Evolutionary conservation across 1,140 invertebrate species (phyloP).

Genomic region (Pachypsylla venusta): DNA sequence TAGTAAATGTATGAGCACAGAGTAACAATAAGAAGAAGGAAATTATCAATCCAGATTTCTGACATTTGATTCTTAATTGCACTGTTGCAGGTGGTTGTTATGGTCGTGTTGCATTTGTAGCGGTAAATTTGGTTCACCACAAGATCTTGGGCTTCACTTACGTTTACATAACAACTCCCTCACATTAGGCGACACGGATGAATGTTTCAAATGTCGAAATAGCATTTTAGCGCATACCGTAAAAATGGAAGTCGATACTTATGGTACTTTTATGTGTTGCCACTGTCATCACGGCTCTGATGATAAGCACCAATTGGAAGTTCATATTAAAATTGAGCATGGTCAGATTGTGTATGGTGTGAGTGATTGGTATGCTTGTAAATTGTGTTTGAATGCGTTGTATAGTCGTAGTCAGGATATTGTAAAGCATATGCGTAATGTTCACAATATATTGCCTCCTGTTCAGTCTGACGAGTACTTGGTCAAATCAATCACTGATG

Average conservation of each 20-base stretch:
- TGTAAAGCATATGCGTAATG: slow-evolving; percentile 4
- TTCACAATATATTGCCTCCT: background rate
- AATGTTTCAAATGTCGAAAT: background rate
- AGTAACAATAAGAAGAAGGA: no score
- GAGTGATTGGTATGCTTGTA: slow-evolving; percentile 4
- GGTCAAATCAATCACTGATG: background rate
- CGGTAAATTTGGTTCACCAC: slow-evolving; percentile 2
- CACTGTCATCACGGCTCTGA: background rate
- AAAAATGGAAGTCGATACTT: background rate
- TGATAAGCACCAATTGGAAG: background rate
- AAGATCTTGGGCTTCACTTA: slow-evolving; percentile 1
- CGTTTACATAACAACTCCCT: slow-evolving; percentile 1
- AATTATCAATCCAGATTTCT: no score
- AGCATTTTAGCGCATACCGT: background rate
- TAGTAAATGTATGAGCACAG: no score
- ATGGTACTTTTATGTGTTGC: background rate
- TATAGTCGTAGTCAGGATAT: slow-evolving; percentile 6
- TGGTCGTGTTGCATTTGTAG: slow-evolving; percentile 6
- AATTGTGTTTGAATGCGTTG: background rate
- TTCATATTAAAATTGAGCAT: slow-evolving; percentile 6
- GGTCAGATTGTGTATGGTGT: background rate
- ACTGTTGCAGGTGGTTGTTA: slow-evolving; percentile 7
- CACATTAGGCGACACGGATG: background rate
- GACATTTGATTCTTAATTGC: no score
- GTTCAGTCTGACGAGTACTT: background rate